Base-by-base conservation (phyloP, 2,797 vertebrate genomes). In the Numenius phaeopus region DNA sequence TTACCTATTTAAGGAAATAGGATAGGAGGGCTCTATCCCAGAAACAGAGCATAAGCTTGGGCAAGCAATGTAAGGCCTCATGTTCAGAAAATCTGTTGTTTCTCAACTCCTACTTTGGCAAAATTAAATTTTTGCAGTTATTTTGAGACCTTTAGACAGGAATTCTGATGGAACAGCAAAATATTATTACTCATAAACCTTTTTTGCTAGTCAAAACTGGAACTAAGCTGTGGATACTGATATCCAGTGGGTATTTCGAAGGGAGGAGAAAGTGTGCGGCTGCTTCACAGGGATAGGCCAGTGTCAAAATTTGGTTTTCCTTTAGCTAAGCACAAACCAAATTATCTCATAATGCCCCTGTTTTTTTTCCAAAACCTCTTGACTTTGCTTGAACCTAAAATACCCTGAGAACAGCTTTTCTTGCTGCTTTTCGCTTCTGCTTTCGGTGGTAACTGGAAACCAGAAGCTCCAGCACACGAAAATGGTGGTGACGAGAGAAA, bases 381-480 rank as follows among this genome's bases (percentile, higher is more conserved):
- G 82, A 88, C 49, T 71, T 59, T 65, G 42, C 23, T 49, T 83
- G 57, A 95, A 67, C 65, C 34, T 67, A 67, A 96, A 94, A 95
- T 89, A 94, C 23, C 79, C 82, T 58, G 89, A 95, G 89, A 86
- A 92, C 1, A 9, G 32, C 58, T 90, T 89, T 94, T 87, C 59
- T 96, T 89, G 82, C 50, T 39, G 13, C 50, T 84, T 93, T 90
- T 95, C 39, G 2, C 75, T 97, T 97, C 97, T 96, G 86, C 92
- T 97, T 96, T 97, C 7, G 1, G 40, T 94, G 65, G 75, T 83
- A 83, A 94, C 70, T 89, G 80, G 86, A 97, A 97, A 97, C 78
- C 81, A 91, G 76, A 93, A 96, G 90, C 57, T 90, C 32, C 26
- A 32, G 69, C 46, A 27, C 44, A 80, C 0, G 13, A 89, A 94